Evolutionary conservation across 2,797 vertebrate genomes (phyloP).

Genomic region (Phoebastria nigripes): DNA sequence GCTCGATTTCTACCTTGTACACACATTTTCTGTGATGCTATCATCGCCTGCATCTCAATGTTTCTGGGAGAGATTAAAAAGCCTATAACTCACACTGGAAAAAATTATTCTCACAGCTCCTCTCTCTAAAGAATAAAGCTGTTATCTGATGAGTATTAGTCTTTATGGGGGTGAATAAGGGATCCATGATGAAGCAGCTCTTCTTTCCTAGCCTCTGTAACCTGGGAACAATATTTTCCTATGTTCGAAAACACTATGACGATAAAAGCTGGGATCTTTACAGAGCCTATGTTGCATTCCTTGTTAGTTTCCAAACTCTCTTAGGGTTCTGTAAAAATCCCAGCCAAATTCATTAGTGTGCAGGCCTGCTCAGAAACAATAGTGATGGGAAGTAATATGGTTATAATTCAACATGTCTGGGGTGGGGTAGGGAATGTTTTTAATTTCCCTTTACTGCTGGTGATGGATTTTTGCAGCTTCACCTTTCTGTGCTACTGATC

Average conservation of each 20-base stretch:
- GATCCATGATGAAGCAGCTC: neutral
- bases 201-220: neutral
- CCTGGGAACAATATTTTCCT: constrained; percentile 1
- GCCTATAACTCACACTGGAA: neutral
- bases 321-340: constrained; percentile 21
- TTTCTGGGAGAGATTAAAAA: constrained; percentile 13
- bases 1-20: neutral
- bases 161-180: neutral
- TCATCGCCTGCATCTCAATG: neutral
- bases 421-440: constrained; percentile 36
- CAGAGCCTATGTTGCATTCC: neutral
- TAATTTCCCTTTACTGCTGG: constrained; percentile 54
- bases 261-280: neutral
- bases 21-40: neutral
- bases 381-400: constrained; percentile 21
- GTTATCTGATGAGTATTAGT: neutral
- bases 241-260: neutral
- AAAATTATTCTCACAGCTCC: neutral
- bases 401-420: constrained; percentile 34
- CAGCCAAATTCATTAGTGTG: constrained; percentile 42
- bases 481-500: constrained; percentile 27
- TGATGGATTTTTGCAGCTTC: constrained; percentile 54
- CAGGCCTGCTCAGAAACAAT: constrained; percentile 23
- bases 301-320: constrained; percentile 30
- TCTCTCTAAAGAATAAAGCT: neutral